Base-by-base conservation (phyloP, 2,797 vertebrate species). In the Xenentodon cancila region DNA sequence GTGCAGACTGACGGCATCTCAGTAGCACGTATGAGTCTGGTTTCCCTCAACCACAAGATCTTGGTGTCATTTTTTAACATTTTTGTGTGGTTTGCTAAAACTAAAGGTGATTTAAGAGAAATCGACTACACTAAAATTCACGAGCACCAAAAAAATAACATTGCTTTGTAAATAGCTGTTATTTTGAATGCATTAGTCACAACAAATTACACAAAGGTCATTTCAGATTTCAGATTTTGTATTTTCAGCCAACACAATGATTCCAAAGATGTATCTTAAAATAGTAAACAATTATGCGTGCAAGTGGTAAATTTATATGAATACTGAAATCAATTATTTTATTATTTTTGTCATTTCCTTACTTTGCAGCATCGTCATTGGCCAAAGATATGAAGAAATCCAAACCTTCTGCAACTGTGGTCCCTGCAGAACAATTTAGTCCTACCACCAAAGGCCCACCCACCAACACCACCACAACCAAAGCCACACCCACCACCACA, bases 341-440 rank as follows among this genome's bases (percentile, higher is more conserved):
- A 8, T 30, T 30, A 25, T 63, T n/a, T 7, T 45, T 18, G 73
- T 11, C 12, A 12, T 11, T 7, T 63, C 4, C 68, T 64, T 56
- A 64, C 5, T 40, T 19, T 75, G 5, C 70, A 86, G 90, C 52
- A 1, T 25, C 84, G 40, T 58, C 76, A 62, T 37, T 67, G 79
- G 66, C 75, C n/a, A 49, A 75, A 54, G 68, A 66, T 1, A 3
- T 5, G 45, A 19, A 37, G 19, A 8, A 27, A 0, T 0, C 7
- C 4, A 53, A 17, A 16, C 74, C 75, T 2, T 0, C 87, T 69
- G 84, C 27, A 44, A 73, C 62, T 1, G 0, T 77, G 25, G 5
- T 1, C 1, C 73, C 90, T 12, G 49, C 86, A 13, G 0, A 0
- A 3, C 7, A 40, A 3, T 89, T 88, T 56, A 15, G 27, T 0